Evolutionary conservation across 2,797 vertebrate species (phyloP).

Genomic region (Ceryle rudis): DNA sequence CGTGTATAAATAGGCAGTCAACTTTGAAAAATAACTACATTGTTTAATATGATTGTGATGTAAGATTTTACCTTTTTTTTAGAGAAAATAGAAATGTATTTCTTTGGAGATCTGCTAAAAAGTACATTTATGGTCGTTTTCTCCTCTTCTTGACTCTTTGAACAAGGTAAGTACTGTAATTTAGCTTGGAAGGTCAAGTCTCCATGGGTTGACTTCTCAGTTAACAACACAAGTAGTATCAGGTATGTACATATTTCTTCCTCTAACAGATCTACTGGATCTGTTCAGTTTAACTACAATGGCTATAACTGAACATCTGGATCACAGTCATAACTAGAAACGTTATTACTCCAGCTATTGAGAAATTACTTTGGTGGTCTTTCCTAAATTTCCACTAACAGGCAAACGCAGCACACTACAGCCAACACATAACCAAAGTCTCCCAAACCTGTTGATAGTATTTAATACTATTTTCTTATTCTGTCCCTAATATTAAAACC

Average conservation of each 20-base stretch:
- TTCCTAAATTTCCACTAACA: not conserved
- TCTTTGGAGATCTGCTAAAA: not conserved
- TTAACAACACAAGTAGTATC: not conserved
- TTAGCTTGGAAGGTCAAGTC: not conserved
- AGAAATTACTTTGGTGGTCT: not conserved
- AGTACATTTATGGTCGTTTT: not conserved
- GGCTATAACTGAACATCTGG: not conserved
- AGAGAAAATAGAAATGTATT: not conserved
- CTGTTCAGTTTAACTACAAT: not conserved
- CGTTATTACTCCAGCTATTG: not conserved
- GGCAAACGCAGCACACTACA: not conserved
- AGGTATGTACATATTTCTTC: not conserved
- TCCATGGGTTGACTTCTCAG: rapidly evolving
- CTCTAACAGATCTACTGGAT: not conserved
- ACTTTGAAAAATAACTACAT: not conserved
- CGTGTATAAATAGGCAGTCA: not conserved
- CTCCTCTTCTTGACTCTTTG: not conserved
- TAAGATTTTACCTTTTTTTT: not conserved
- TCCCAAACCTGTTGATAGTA: not conserved
- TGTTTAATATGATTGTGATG: not conserved
- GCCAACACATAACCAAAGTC: not conserved
- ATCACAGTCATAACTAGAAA: not conserved
- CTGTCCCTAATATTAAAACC: not conserved
- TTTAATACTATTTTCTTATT: not conserved
- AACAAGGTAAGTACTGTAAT: not conserved